Evolutionary conservation across 2,797 vertebrate genomes (phyloP), one percentile per base, ranked within the genome.

Genomic region (Premnoplex brunnescens): DNA sequence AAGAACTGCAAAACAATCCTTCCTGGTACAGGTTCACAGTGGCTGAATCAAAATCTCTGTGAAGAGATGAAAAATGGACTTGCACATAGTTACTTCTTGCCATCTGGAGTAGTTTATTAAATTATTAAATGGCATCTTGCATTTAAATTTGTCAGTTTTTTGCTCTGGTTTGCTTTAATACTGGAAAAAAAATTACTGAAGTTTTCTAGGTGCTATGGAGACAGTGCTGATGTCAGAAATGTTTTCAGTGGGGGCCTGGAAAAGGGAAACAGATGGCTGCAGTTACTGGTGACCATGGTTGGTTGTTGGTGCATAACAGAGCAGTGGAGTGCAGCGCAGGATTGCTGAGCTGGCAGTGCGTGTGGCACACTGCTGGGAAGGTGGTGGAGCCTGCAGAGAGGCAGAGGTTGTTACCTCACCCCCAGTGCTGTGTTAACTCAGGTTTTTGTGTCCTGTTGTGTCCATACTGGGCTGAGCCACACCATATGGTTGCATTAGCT

Each of bases 51-150:
- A 56, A 71, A 87, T 77, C 86, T 84, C 27, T 67, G 39, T 91
- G 63, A 87, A 43, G 6, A 13, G 34, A 46, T 18, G 37, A 91
- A 85, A 91, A 93, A 81, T 74, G 26, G 23, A 54, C 85, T 85
- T 75, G 59, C 32, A 64, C 54, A 51, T 67, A 67, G 66, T 76
- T 91, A 78, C 32, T 86, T 41, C 48, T 93, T 79, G 59, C 54
- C 34, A 34, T 89, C 92, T 88, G 73, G 44, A 75, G 43, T 72
- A 88, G 41, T 81, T 95, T 85, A 91, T 95, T 93, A 73, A 93
- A 94, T 97, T 96, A 88, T 93, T 94, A 86, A 93, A 91, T 92
- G 78, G 91, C 95, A 91, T 94, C 88, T 84, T 95, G 79, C 73
- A 92, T 97, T 80, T 87, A 95, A 95, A 85, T 89, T 86, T 95